Conservation (phyloP, 2,113 vertebrate genomes). For the Phaetusa simplex region DNA sequence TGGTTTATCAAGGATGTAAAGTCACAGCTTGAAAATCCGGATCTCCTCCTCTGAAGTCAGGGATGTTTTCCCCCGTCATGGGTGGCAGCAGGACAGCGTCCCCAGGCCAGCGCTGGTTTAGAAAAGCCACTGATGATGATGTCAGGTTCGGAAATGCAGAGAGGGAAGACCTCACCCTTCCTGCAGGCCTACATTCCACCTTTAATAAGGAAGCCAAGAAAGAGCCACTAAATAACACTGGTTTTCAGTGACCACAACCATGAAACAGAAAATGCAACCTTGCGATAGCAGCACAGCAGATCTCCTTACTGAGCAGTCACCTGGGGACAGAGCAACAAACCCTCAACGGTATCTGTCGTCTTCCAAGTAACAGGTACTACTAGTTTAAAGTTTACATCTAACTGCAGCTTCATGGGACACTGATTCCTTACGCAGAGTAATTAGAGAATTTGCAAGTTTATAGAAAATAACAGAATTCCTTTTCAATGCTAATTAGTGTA, state of each 20-base stretch:
- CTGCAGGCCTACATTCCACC: conserved; percentile 61
- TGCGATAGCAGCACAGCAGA: not conserved
- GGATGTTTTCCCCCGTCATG: not conserved
- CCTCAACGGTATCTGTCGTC: not conserved
- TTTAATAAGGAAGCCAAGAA: conserved; percentile 28
- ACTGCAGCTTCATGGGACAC: not conserved
- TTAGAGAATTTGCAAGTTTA: not conserved
- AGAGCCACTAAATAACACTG: not conserved
- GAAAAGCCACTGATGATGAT: not conserved
- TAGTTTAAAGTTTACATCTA: not conserved
- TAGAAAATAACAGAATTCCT: not conserved
- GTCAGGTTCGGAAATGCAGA: not conserved
- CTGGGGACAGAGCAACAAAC: not conserved
- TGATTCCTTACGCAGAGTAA: not conserved
- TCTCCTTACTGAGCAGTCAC: not conserved
- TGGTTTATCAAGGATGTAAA: not conserved
- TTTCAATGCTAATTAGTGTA: not conserved
- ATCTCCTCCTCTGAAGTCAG: not conserved
- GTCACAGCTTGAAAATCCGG: not conserved
- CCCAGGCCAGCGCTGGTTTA: not conserved
- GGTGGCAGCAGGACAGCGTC: not conserved
- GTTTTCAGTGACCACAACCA: not conserved
- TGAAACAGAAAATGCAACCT: not conserved
- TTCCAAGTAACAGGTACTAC: not conserved
- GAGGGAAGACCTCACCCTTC: conserved; percentile 53